These are phyloP conservation scores for Bujurquina vittata DNA, from an alignment of 2,113 vertebrate species.

Conservation along the genomic window DNA sequence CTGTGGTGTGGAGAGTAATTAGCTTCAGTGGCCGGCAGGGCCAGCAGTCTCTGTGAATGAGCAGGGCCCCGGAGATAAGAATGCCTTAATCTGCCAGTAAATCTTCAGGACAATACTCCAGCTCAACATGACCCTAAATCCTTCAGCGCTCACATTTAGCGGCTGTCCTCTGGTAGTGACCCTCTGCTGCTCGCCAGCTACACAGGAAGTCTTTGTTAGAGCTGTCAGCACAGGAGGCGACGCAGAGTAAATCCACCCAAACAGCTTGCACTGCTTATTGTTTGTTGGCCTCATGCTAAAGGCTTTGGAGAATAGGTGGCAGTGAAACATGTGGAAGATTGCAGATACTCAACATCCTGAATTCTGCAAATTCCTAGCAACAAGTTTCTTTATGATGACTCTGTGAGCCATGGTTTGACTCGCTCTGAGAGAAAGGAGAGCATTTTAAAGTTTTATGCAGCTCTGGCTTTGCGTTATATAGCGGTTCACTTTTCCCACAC, in stretches of 20 bases:
- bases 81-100: conserved; percentile 57
- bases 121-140: conserved; percentile 60
- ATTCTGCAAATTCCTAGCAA: not conserved
- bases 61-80: conserved; percentile 38
- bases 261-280: conserved; percentile 6
- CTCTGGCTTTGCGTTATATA: not conserved
- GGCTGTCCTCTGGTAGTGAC: conserved; percentile 9
- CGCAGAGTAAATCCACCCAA: not conserved
- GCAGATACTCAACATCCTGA: not conserved
- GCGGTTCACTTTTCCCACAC: rapidly evolving
- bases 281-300: not conserved
- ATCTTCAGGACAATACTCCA: conserved; percentile 49
- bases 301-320: not conserved
- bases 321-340: not conserved
- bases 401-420: not conserved
- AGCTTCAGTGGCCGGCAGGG: conserved; percentile 9
- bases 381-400: not conserved
- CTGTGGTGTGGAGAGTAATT: conserved; percentile 7
- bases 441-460: no score
- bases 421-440: no score
- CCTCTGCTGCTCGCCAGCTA: conserved; percentile 12
- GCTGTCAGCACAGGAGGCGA: conserved; percentile 29
- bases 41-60: not conserved
- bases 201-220: conserved; percentile 48
- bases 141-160: conserved; percentile 33